phyloP scores from a whole-genome alignment of 2,113 vertebrate genomes.

The Leucosticte australis region DNA sequence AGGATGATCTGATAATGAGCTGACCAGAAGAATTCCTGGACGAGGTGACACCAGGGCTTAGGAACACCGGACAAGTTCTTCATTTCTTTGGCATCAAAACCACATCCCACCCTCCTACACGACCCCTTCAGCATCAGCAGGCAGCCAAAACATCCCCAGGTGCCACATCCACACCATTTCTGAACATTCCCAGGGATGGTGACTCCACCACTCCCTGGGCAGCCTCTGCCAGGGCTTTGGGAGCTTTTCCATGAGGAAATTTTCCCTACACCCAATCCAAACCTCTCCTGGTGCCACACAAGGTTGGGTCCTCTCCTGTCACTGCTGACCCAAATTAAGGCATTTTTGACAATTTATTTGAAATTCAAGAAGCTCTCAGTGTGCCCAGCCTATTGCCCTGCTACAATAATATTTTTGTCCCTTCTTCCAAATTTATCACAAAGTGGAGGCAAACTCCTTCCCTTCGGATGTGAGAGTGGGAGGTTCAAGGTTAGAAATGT shows the following conservation, averaged over 20 bases:
- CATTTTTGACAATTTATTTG: not conserved
- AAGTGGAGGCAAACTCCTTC: not conserved
- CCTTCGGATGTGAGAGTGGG: not conserved
- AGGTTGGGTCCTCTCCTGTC: not conserved
- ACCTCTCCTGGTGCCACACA: not conserved
- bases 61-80: not conserved
- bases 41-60: not conserved
- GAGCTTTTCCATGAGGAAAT: not conserved
- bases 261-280: not conserved
- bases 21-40: not conserved
- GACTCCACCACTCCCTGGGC: not conserved
- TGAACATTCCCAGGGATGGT: not conserved
- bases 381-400: not conserved
- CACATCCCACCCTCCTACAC: not conserved
- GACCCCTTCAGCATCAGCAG: no score
- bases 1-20: not conserved
- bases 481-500: not conserved
- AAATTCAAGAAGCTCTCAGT: not conserved
- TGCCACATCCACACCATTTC: fast-evolving
- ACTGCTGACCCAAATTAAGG: not conserved
- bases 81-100: not conserved
- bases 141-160: not conserved
- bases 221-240: not conserved
- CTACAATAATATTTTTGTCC: fast-evolving
- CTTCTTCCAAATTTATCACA: not conserved